Conservation (phyloP, 2,113 vertebrate genomes). For the Sylvilagus bachmani region DNA sequence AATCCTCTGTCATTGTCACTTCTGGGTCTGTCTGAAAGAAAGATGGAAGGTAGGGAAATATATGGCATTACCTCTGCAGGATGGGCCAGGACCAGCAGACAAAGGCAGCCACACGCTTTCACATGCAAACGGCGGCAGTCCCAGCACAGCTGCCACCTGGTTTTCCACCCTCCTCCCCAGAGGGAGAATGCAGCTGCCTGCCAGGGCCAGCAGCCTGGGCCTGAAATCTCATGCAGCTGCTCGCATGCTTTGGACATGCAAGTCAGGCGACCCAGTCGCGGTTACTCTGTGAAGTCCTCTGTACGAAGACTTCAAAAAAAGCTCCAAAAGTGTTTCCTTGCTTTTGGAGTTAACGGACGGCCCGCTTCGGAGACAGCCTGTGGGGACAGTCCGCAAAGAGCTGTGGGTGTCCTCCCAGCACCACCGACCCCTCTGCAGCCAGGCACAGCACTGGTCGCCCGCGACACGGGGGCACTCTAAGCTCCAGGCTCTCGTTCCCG, state of each 20-base stretch:
- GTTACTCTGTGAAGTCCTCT: neutral
- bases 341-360: neutral
- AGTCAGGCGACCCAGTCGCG: neutral
- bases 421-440: fast-evolving
- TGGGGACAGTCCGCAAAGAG: neutral
- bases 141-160: constrained; percentile 63
- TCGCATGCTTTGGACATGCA: constrained; percentile 55
- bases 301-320: neutral
- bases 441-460: neutral
- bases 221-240: constrained; percentile 57
- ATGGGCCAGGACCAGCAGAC: constrained; percentile 31
- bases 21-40: constrained; percentile 77
- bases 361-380: neutral
- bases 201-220: neutral
- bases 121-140: constrained; percentile 20
- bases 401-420: neutral
- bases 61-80: constrained; percentile 67
- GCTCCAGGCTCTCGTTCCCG: no score
- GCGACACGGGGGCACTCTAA: neutral
- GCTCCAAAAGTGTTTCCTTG: neutral
- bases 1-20: constrained; percentile 79
- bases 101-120: constrained; percentile 61
- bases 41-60: constrained; percentile 81
- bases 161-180: neutral
- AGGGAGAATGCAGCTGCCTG: neutral